These are phyloP conservation scores for Drosophila anceps DNA, from an alignment of 2,888 invertebrate genomes.

Conservation along the genomic window DNA sequence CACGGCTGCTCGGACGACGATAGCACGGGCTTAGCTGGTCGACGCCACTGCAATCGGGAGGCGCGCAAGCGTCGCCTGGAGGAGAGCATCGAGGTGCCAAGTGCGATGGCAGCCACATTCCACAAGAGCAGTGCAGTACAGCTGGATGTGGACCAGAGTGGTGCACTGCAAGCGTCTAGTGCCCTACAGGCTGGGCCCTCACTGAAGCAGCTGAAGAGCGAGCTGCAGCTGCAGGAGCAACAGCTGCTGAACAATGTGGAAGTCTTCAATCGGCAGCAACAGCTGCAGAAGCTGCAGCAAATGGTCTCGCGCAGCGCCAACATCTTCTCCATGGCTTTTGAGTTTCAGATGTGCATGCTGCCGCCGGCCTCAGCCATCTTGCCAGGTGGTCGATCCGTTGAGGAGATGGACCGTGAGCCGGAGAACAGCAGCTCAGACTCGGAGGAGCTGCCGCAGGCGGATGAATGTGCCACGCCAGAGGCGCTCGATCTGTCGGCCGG, in stretches of 20 bases:
- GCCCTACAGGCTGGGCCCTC: conserved; percentile 48
- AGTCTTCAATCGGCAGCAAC: conserved; percentile 74
- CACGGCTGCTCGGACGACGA: conserved; percentile 86
- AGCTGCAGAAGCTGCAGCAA: conserved; percentile 66
- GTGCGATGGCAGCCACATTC: background rate
- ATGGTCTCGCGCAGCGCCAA: conserved; percentile 49
- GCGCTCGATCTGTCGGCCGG: conserved; percentile 34
- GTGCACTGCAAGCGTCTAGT: background rate
- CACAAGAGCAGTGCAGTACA: background rate
- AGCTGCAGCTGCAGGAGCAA: conserved; percentile 84
- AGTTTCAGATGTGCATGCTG: conserved; percentile 69
- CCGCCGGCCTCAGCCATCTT: conserved; percentile 23
- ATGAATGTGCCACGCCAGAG: conserved; percentile 29
- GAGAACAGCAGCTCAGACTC: conserved; percentile 66
- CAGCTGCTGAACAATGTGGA: conserved; percentile 70
- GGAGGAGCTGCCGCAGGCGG: conserved; percentile 13
- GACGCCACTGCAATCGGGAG: conserved; percentile 83
- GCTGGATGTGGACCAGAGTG: background rate
- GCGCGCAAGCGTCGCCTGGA: conserved; percentile 83
- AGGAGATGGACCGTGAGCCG: conserved; percentile 38
- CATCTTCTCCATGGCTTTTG: conserved; percentile 81
- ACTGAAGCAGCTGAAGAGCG: conserved; percentile 74
- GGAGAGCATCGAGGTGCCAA: conserved; percentile 64
- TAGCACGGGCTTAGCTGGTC: conserved; percentile 81
- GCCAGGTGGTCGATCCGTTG: background rate